A percentile compares a stretch with the other conserved stretches of the same genome.
phyloP scores from a whole-genome alignment of 2,888 invertebrate species.

The Clitarchus hookeri region DNA sequence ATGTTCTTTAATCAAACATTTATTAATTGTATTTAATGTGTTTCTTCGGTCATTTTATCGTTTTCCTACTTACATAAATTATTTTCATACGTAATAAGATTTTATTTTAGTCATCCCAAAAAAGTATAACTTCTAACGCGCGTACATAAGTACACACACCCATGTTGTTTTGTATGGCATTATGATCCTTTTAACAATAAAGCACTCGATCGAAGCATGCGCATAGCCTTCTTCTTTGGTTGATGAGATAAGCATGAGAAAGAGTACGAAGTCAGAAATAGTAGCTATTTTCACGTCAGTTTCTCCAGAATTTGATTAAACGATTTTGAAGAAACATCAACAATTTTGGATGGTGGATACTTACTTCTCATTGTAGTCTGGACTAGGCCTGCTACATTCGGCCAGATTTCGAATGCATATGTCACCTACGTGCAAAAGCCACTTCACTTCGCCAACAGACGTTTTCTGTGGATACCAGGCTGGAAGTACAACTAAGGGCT shows the following conservation, averaged over 20 bases:
- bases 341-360: not conserved
- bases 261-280: not conserved
- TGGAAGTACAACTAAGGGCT: not conserved
- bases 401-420: not conserved
- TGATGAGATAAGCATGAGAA: conserved; percentile 5
- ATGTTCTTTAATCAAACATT: too few species aligned
- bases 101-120: too few species aligned
- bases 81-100: too few species aligned
- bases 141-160: too few species aligned
- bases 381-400: not conserved
- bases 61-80: too few species aligned
- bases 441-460: not conserved
- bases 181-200: too few species aligned
- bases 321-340: not conserved
- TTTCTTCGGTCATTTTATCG: too few species aligned
- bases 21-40: too few species aligned
- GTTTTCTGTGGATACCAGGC: not conserved
- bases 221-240: not conserved
- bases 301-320: not conserved
- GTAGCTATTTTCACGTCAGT: not conserved
- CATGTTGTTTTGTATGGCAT: too few species aligned
- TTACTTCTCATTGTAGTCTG: not conserved
- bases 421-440: not conserved
- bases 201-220: too few species aligned
- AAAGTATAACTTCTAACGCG: too few species aligned